phyloP scores from a whole-genome alignment of 2,797 vertebrate species.

The Melanotaenia trifasciata region DNA sequence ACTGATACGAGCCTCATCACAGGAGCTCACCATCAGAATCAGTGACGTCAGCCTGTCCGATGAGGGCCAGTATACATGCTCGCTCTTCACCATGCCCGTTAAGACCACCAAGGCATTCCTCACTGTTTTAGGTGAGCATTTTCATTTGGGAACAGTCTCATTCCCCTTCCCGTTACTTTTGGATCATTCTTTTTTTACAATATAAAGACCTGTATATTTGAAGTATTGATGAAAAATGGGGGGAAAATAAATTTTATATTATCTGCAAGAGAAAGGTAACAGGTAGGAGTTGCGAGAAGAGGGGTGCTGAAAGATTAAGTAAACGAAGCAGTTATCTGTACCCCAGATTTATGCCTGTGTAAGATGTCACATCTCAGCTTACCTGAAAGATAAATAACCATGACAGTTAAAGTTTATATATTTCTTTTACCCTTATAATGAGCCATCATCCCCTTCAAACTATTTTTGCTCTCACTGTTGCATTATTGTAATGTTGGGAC shows the following conservation, averaged over 20 bases:
- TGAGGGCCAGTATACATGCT: slow-evolving; percentile 97
- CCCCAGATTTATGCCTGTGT: background rate
- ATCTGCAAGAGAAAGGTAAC: slow-evolving; percentile 1
- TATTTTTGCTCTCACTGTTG: too few species aligned
- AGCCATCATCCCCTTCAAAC: too few species aligned
- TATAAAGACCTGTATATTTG: slow-evolving; percentile 20
- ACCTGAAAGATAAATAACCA: background rate
- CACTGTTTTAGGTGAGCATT: slow-evolving; percentile 92
- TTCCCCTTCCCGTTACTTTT: slow-evolving; percentile 19
- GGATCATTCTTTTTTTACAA: slow-evolving; percentile 36
- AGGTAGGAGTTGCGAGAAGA: background rate
- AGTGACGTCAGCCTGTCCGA: slow-evolving; percentile 93
- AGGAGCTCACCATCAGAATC: slow-evolving; percentile 97
- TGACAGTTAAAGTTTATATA: background rate
- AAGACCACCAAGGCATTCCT: slow-evolving; percentile 98
- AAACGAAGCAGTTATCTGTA: background rate
- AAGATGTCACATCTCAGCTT: background rate
- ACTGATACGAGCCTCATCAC: slow-evolving; percentile 92
- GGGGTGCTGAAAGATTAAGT: background rate
- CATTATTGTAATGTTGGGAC: too few species aligned
- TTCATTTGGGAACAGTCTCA: slow-evolving; percentile 16
- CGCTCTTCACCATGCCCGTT: slow-evolving; percentile 99
- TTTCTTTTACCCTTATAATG: too few species aligned
- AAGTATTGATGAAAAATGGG: background rate
- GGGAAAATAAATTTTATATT: background rate